phyloP scores from a whole-genome alignment of 2,797 vertebrate genomes.

The Sparus aurata region DNA sequence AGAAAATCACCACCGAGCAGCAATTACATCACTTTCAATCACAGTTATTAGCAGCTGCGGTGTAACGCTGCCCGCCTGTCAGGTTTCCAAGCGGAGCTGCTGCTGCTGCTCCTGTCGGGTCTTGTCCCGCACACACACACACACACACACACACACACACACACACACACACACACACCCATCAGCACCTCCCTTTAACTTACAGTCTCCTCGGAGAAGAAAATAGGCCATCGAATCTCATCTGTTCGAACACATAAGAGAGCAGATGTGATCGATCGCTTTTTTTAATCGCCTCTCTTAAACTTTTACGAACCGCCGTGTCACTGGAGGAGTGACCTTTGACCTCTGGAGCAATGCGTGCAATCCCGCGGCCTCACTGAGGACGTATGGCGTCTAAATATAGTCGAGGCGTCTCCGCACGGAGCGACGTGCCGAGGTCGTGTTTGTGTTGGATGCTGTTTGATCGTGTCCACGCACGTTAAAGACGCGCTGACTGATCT shows the following conservation, averaged over 20 bases:
- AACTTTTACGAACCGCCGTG: slow-evolving; percentile 8
- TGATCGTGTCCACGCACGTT: slow-evolving; percentile 33
- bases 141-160: slow-evolving; percentile 28
- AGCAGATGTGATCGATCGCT: not conserved
- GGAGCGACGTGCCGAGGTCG: not conserved
- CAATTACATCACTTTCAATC: slow-evolving; percentile 7
- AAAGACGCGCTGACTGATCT: slow-evolving; percentile 3
- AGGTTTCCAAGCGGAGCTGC: slow-evolving; percentile 21
- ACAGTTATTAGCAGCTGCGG: slow-evolving; percentile 12
- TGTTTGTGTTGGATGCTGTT: slow-evolving; percentile 46
- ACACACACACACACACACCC: slow-evolving; percentile 16
- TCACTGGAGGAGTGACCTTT: slow-evolving; percentile 32
- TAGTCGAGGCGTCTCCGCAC: slow-evolving; percentile 28
- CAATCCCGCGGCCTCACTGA: slow-evolving; percentile 2
- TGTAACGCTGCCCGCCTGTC: slow-evolving; percentile 16
- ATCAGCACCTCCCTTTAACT: slow-evolving; percentile 8
- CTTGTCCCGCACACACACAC: slow-evolving; percentile 62
- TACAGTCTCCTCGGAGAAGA: not conserved
- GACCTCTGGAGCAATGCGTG: slow-evolving; percentile 25
- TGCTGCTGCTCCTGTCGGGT: slow-evolving; percentile 62
- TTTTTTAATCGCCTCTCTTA: slow-evolving; percentile 9
- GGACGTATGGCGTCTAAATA: slow-evolving; percentile 45
- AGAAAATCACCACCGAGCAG: not conserved
- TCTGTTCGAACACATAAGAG: not conserved
- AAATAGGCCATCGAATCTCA: slow-evolving; percentile 21